Base-by-base conservation (phyloP, 2,888 invertebrate species). In the Ethmia dodecea region DNA sequence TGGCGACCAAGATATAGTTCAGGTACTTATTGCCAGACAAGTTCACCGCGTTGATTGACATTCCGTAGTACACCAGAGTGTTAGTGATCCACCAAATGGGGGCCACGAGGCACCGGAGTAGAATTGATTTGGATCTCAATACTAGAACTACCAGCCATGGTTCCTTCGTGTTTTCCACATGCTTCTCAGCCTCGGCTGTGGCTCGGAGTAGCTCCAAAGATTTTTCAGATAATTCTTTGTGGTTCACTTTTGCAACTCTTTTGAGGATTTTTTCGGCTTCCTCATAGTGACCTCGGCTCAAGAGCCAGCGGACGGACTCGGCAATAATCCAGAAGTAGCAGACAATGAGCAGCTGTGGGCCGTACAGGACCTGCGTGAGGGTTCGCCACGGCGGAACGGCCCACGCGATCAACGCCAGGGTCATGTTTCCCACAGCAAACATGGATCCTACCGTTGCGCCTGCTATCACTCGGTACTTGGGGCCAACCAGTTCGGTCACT, bases 401-500 rank as follows among this genome's bases (percentile, higher is more conserved):
- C 89, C 92, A 93, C 1, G 94, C 94, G 2, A 91, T 83, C 15
- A 91, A 64, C 2, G 93, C 94, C 5, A 93, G 76, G 1, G 91
- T 50, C n/a, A 92, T 88, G 75, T 93, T 93, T 0, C 94, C 94
- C 4, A 92, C 43, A 0, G 94, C 92, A 56, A 93, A 94, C 56
- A 92, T 89, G 2, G 91, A 89, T 13, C 91, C 90, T 18, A 92
- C 88, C n/a, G 93, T 80, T 5, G 92, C 91, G 30, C 94, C 92
- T 3, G 91, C 92, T 11, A 93, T 65, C 2, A 94, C 93, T 31
- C 95, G 87, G 44, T 90, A 89, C 40, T 89, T 89, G 3, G 93
- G 92, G 0, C 93, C 93, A 0, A 94, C 93, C 49, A 94, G 72
- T 71, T 95, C 95, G 49, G 94, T 90, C 24, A 91, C 93, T 93